Percentiles rank a stretch among this genome's conserved stretches.
Evolutionary conservation across 2,113 vertebrate species (phyloP).

Genomic region (Scomber colias): DNA sequence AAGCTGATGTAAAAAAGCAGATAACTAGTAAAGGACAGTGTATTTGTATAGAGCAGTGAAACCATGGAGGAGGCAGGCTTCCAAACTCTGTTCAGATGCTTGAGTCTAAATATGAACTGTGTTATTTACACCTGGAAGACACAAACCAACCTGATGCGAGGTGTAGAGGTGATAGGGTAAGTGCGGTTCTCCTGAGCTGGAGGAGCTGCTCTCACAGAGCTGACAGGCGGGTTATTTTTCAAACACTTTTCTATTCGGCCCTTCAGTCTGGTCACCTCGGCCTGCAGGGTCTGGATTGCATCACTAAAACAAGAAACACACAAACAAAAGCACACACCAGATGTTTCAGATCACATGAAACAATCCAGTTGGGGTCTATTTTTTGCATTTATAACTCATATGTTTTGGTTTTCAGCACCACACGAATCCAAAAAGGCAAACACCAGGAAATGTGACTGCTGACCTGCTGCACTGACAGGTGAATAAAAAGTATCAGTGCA

Average conservation of each 20-base stretch:
- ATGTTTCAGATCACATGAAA: not conserved
- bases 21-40: not conserved
- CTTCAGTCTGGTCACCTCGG: conserved; percentile 85
- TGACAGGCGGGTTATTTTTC: conserved; percentile 21
- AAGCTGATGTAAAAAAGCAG: not conserved
- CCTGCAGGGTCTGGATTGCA: conserved; percentile 86
- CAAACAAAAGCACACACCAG: not conserved
- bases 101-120: not conserved
- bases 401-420: not conserved
- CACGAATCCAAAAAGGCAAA: conserved; percentile 4
- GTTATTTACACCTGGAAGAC: not conserved
- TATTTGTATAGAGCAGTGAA: not conserved
- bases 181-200: conserved; percentile 2
- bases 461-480: not conserved
- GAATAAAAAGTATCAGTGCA: not conserved
- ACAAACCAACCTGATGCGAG: conserved; percentile 69
- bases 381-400: not conserved
- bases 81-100: not conserved
- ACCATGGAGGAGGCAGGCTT: not conserved
- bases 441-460: not conserved
- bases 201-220: conserved; percentile 25
- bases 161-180: conserved; percentile 18
- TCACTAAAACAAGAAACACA: conserved; percentile 74
- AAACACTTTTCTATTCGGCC: conserved; percentile 83
- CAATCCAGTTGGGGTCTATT: not conserved